Evolutionary conservation across 30 jellyfish, hydroid and myxozoan genomes (phyloP).

Genomic region (Kudoa iwatai): DNA sequence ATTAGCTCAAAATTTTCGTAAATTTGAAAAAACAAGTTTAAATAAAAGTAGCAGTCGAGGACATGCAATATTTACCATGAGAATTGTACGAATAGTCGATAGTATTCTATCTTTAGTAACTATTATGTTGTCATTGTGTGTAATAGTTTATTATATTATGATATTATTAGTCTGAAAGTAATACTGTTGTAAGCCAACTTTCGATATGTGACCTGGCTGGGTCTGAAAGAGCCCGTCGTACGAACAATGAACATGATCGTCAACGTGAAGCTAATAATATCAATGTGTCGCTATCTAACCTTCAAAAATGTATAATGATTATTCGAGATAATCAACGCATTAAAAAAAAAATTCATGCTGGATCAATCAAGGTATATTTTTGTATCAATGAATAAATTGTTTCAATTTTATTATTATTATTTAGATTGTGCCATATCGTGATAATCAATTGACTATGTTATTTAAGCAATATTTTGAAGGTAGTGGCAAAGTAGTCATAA

Average conservation of each 20-base stretch:
- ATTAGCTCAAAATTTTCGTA: slow-evolving; percentile 25
- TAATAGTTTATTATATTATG: neutral
- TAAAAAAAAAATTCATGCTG: no score
- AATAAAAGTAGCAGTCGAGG: slow-evolving; percentile 59
- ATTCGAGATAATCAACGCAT: slow-evolving; percentile 47
- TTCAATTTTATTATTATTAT: neutral
- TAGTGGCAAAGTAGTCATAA: slow-evolving; percentile 31
- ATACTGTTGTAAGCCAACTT: slow-evolving; percentile 30
- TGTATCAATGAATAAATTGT: no score
- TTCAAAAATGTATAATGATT: slow-evolving; percentile 40
- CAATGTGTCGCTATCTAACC: slow-evolving; percentile 33
- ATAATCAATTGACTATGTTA: slow-evolving; percentile 28
- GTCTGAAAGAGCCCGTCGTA: slow-evolving; percentile 43
- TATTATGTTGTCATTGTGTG: no score
- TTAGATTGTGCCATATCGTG: slow-evolving; percentile 79
- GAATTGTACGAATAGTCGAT: slow-evolving; percentile 9
- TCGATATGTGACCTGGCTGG: slow-evolving; percentile 89
- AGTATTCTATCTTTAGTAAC: no score
- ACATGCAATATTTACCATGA: slow-evolving; percentile 32
- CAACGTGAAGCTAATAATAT: slow-evolving; percentile 44
- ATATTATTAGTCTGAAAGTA: neutral
- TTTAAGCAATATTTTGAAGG: slow-evolving; percentile 63
- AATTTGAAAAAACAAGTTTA: slow-evolving; percentile 28
- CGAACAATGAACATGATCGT: slow-evolving; percentile 51
- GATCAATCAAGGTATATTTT: no score